Conservation (phyloP, 2,113 vertebrate species). For the Tetrao urogallus region DNA sequence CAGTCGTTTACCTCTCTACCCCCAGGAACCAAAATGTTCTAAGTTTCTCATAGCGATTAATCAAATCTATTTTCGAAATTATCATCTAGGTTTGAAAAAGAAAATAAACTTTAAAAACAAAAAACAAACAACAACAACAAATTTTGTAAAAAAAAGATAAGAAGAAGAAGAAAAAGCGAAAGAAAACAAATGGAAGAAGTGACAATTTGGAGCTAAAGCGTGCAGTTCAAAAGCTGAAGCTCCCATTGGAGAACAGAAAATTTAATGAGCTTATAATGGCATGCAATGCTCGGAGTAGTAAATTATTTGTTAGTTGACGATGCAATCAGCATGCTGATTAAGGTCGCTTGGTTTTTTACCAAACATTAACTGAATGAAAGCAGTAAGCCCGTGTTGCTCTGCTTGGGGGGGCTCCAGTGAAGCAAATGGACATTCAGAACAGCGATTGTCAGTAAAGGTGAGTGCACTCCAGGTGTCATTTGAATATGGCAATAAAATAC, state of each 20-base stretch:
- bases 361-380: constrained; percentile 84
- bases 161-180: not conserved
- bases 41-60: not conserved
- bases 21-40: not conserved
- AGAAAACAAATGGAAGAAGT: constrained; percentile 32
- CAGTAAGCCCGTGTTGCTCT: constrained; percentile 77
- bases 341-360: constrained; percentile 82
- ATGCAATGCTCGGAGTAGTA: constrained; percentile 85
- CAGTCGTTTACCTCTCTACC: not conserved
- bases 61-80: constrained; percentile 46
- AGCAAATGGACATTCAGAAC: constrained; percentile 80
- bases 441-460: constrained; percentile 84
- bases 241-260: constrained; percentile 86
- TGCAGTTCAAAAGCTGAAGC: constrained; percentile 80
- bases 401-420: constrained; percentile 77
- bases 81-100: constrained; percentile 9
- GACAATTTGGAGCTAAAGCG: constrained; percentile 76
- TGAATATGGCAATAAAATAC: constrained; percentile 78
- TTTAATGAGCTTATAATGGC: constrained; percentile 89
- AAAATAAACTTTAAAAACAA: not conserved
- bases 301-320: constrained; percentile 89
- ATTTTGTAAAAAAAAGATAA: not conserved
- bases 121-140: not conserved
- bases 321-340: constrained; percentile 89
- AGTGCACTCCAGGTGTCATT: constrained; percentile 82